Conservation (phyloP, 2,113 vertebrate species). For the Triplophysa dalaica region DNA sequence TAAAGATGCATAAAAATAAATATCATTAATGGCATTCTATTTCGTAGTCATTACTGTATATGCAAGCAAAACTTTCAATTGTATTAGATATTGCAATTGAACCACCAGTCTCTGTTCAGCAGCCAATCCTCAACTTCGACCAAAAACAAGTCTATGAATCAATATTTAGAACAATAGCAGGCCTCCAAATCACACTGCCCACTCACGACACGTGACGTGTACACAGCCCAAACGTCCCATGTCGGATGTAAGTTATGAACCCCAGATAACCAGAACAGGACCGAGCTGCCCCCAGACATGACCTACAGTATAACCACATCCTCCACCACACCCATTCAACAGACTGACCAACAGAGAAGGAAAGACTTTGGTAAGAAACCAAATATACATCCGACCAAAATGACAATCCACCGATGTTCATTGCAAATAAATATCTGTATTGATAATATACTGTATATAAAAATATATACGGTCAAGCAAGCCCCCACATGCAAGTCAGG, state of each 20-base stretch:
- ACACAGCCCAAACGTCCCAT: no score
- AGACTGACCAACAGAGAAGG: background rate
- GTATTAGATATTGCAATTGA: background rate
- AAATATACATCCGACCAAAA: conserved; percentile 6
- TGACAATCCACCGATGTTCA: conserved; percentile 2
- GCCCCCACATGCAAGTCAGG: background rate
- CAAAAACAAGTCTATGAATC: background rate
- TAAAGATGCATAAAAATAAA: no score
- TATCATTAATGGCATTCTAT: background rate
- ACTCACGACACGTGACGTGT: no score
- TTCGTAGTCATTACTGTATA: background rate
- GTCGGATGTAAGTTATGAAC: no score
- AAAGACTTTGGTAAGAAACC: background rate
- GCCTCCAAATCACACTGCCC: background rate
- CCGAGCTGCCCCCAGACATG: background rate
- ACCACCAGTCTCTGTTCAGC: conserved; percentile 2
- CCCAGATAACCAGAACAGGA: background rate
- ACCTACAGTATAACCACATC: background rate
- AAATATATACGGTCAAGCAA: conserved; percentile 1
- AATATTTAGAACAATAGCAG: background rate
- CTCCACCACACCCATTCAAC: background rate
- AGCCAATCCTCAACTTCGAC: background rate
- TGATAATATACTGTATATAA: background rate
- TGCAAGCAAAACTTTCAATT: background rate
- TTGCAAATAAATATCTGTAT: conserved; percentile 30